These are phyloP conservation scores for Sciaenops ocellatus DNA, from an alignment of 2,797 vertebrate species.

Conservation along the genomic window DNA sequence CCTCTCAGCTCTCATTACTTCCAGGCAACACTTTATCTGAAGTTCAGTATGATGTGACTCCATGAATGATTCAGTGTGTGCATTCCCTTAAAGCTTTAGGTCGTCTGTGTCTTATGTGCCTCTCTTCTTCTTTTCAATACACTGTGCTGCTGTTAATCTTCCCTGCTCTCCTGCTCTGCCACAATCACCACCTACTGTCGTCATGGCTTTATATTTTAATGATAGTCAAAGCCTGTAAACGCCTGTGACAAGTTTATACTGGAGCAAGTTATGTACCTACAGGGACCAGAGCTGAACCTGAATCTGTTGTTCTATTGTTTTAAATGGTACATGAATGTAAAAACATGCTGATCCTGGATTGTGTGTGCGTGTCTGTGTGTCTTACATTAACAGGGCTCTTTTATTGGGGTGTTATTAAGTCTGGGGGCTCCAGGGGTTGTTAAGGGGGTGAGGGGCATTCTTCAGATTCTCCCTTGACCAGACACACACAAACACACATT, in stretches of 20 bases:
- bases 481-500: conserved; percentile 42
- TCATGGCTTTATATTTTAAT: conserved; percentile 25
- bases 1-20: conserved; percentile 9
- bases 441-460: conserved; percentile 78
- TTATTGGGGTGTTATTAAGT: conserved; percentile 71
- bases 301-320: conserved; percentile 56
- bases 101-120: neutral
- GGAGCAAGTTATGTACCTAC: conserved; percentile 19
- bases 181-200: neutral
- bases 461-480: conserved; percentile 79
- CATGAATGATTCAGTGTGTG: neutral
- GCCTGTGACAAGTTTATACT: conserved; percentile 2
- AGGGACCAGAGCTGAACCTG: conserved; percentile 11
- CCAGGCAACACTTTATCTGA: conserved; percentile 6
- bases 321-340: conserved; percentile 28
- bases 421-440: conserved; percentile 68
- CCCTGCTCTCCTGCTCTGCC: neutral
- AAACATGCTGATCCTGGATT: conserved; percentile 25
- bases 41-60: conserved; percentile 3
- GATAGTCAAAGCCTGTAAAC: conserved; percentile 5
- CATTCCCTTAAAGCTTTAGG: neutral
- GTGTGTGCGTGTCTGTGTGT: conserved; percentile 25
- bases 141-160: conserved; percentile 1
- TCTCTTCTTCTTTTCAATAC: neutral
- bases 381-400: conserved; percentile 47